Conservation (phyloP, 1,140 invertebrate genomes). For the Tyrophagus putrescentiae region DNA sequence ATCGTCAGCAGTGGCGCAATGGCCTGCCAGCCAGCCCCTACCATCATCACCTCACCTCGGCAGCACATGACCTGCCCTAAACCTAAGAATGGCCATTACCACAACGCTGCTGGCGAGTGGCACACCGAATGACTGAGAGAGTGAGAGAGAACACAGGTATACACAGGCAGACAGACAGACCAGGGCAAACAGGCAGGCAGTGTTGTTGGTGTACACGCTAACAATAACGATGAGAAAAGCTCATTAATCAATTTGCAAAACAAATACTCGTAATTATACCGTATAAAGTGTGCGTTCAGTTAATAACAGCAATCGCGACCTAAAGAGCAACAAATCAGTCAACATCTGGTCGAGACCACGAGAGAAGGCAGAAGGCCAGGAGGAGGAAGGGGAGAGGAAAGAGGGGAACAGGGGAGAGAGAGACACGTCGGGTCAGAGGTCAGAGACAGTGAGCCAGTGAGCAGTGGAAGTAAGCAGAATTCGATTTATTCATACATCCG, state of each 20-base stretch:
- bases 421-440: background rate
- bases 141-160: too few species aligned
- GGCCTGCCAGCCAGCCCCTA: background rate
- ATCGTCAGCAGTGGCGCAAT: background rate
- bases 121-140: too few species aligned
- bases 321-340: constrained; percentile 13
- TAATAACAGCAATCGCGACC: constrained; percentile 6
- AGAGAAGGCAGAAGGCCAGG: background rate
- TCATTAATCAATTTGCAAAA: constrained; percentile 16
- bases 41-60: constrained; percentile 5
- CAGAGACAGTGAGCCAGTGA: background rate
- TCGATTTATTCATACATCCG: constrained; percentile 20
- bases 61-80: background rate
- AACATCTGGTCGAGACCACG: constrained; percentile 14
- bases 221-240: constrained; percentile 15
- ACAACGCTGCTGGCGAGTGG: background rate
- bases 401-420: background rate
- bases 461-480: background rate
- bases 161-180: too few species aligned
- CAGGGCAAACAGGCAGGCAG: too few species aligned
- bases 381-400: background rate
- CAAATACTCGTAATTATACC: constrained; percentile 15
- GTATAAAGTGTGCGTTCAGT: constrained; percentile 1
- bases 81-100: constrained; percentile 13
- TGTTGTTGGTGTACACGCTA: too few species aligned